phyloP scores from a whole-genome alignment of 2,888 invertebrate genomes.

The Pyrochroa serraticornis region DNA sequence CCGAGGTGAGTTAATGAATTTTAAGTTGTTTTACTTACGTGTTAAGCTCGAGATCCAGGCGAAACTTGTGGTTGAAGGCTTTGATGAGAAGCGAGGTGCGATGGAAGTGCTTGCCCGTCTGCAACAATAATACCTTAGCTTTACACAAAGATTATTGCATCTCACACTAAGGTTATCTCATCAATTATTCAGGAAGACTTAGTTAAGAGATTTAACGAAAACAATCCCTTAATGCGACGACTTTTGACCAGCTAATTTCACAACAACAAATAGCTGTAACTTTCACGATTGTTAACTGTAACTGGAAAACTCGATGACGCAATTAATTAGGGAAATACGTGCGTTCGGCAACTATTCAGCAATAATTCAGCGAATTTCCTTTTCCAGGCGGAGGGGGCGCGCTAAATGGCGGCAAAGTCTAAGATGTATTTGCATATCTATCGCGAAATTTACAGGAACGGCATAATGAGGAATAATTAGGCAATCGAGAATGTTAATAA shows the following conservation, averaged over 20 bases:
- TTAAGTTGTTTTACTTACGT: slow-evolving; percentile 73
- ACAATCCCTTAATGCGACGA: no score
- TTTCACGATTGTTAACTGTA: no score
- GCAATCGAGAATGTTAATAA: slow-evolving; percentile 27
- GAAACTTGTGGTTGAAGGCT: slow-evolving; percentile 96
- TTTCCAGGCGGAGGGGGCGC: no score
- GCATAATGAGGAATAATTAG: slow-evolving; percentile 23
- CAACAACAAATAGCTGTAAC: no score
- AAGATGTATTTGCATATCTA: slow-evolving; percentile 17
- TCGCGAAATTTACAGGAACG: slow-evolving; percentile 14
- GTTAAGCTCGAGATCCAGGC: slow-evolving; percentile 94
- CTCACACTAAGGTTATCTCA: background rate
- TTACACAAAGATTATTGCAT: background rate
- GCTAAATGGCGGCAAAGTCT: no score
- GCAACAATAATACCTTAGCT: slow-evolving; percentile 60
- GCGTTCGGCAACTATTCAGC: no score
- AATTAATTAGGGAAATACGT: no score
- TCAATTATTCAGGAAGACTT: background rate
- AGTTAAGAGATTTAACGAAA: no score
- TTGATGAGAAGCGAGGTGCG: slow-evolving; percentile 94
- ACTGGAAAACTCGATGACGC: no score
- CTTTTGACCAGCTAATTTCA: no score
- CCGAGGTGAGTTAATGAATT: slow-evolving; percentile 9
- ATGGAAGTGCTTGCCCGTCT: slow-evolving; percentile 93
- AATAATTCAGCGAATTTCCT: no score